A percentile compares a stretch with the other conserved stretches of the same genome.
These are phyloP conservation scores for Oxytorus armatus DNA, from an alignment of 2,888 invertebrate species.

Conservation along the genomic window DNA sequence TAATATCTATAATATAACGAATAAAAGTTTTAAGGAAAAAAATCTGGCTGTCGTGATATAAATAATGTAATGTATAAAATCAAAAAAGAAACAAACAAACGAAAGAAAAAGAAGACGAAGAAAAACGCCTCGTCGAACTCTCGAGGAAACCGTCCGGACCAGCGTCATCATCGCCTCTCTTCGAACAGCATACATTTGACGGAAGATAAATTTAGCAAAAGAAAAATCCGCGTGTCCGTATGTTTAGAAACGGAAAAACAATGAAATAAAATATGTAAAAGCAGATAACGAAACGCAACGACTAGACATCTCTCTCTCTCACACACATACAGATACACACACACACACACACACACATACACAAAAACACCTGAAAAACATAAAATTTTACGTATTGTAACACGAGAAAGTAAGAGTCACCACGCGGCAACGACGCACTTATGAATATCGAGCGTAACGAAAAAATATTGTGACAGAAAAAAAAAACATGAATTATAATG, in stretches of 20 bases:
- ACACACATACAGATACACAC: conserved; percentile 14
- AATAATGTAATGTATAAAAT: conserved; percentile 36
- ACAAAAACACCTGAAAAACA: too few species aligned
- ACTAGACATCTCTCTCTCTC: conserved; percentile 18
- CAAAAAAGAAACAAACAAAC: conserved; percentile 8
- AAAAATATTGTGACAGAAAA: too few species aligned
- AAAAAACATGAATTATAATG: conserved; percentile 65
- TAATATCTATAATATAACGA: conserved; percentile 27
- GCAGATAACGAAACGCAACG: conserved; percentile 10
- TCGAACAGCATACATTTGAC: conserved; percentile 22
- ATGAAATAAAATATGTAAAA: conserved; percentile 14
- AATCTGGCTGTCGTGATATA: conserved; percentile 65
- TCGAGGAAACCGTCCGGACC: conserved; percentile 62
- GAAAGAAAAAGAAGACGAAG: conserved; percentile 17
- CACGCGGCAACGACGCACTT: conserved; percentile 65
- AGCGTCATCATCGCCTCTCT: conserved; percentile 43
- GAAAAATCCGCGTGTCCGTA: too few species aligned
- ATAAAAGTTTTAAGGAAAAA: conserved; percentile 37
- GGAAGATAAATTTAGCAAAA: too few species aligned
- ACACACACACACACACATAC: conserved; percentile 37
- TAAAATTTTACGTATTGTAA: conserved; percentile 42
- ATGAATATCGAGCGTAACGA: conserved; percentile 35
- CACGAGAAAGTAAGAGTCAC: conserved; percentile 61
- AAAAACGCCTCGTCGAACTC: conserved; percentile 51
- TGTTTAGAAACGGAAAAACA: conserved; percentile 4